Evolutionary conservation across 2,113 vertebrate genomes (phyloP).

Genomic region (Eulemur macaco): DNA sequence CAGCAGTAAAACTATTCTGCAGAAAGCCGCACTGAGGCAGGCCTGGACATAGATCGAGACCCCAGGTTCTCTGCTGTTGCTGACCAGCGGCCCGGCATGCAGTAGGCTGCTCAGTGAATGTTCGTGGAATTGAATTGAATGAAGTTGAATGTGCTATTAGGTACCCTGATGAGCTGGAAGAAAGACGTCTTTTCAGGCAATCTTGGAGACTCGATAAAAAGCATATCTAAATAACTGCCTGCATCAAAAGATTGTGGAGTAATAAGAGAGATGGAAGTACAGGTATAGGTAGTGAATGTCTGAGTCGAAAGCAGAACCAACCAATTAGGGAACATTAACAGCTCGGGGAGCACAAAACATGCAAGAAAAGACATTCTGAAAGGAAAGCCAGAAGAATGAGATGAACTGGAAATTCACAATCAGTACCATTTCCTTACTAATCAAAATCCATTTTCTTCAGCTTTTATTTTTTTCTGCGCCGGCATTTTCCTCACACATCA

Average conservation of each 20-base stretch:
- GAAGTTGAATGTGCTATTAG: conserved; percentile 20
- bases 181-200: conserved; percentile 60
- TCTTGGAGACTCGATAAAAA: conserved; percentile 47
- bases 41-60: not conserved
- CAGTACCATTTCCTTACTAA: conserved; percentile 80
- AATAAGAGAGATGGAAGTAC: not conserved
- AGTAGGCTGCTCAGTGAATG: not conserved
- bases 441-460: conserved; percentile 80
- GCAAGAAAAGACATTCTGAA: conserved; percentile 72
- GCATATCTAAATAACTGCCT: conserved; percentile 39
- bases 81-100: not conserved
- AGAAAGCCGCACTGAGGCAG: not conserved
- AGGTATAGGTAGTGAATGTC: conserved; percentile 68
- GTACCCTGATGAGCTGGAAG: conserved; percentile 36
- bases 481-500: conserved; percentile 68
- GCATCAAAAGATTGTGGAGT: conserved; percentile 49
- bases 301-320: conserved; percentile 55
- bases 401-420: conserved; percentile 75
- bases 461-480: conserved; percentile 65
- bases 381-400: conserved; percentile 67
- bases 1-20: not conserved
- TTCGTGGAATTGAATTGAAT: not conserved
- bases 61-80: not conserved
- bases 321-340: conserved; percentile 61
- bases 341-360: not conserved